Conservation (phyloP, 2,797 vertebrate genomes). For the Merluccius polli region DNA sequence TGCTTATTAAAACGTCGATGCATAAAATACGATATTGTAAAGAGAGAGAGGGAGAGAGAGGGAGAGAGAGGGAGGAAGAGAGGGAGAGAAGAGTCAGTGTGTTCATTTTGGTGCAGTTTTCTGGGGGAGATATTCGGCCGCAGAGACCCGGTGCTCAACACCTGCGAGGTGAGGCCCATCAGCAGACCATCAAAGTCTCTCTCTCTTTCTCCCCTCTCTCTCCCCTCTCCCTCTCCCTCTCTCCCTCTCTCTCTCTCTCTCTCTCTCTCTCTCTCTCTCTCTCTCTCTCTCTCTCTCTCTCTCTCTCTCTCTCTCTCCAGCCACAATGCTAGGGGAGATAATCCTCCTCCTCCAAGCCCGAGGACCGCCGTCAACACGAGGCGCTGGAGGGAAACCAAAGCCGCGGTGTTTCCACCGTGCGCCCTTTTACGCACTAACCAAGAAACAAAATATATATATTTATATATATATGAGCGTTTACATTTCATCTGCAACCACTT, state of each 20-base stretch:
- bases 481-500: conserved; percentile 9
- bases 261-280: too few relatives aligned
- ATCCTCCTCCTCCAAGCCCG: conserved; percentile 47
- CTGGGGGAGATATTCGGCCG: not conserved
- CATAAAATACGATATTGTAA: conserved; percentile 63
- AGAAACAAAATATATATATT: too few relatives aligned
- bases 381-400: not conserved
- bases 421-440: too few relatives aligned
- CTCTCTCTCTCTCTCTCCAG: too few relatives aligned
- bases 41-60: conserved; percentile 37
- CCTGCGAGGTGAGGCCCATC: conserved; percentile 71
- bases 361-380: not conserved
- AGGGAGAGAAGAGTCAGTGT: conserved; percentile 20
- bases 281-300: too few relatives aligned
- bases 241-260: too few relatives aligned
- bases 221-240: too few relatives aligned
- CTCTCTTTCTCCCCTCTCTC: too few relatives aligned
- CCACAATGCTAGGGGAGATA: conserved; percentile 51
- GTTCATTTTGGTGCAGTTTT: not conserved
- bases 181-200: conserved; percentile 63
- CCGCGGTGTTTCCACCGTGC: too few relatives aligned
- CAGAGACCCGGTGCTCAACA: conserved; percentile 43
- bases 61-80: conserved; percentile 26
- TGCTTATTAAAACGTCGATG: conserved; percentile 76
- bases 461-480: too few relatives aligned